phyloP scores from a whole-genome alignment of 2,888 invertebrate genomes.

The Villa cingulata region DNA sequence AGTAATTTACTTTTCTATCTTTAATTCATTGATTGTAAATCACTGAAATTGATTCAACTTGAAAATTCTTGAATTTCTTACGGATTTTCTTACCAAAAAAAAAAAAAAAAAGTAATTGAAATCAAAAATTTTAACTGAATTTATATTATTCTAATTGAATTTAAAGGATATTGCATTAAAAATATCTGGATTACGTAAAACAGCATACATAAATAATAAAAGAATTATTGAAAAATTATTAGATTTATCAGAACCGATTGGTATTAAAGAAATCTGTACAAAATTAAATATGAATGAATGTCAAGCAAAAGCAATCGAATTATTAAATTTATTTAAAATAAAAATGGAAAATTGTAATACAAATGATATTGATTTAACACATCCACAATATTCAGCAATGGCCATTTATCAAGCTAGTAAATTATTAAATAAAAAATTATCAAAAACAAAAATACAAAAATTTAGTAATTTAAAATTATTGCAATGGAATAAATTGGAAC shows the following conservation, averaged over 20 bases:
- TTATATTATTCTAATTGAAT: neutral
- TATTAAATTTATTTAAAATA: conserved; percentile 40
- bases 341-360: conserved; percentile 15
- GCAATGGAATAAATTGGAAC: conserved; percentile 47
- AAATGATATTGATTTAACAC: conserved; percentile 41
- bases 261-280: conserved; percentile 43
- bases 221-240: conserved; percentile 47
- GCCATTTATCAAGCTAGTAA: conserved; percentile 51
- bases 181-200: conserved; percentile 43
- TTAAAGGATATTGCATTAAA: conserved; percentile 44
- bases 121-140: neutral
- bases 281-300: conserved; percentile 40
- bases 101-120: neutral
- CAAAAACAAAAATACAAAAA: conserved; percentile 42
- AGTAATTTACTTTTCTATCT: too few relatives aligned
- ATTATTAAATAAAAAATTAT: conserved; percentile 43
- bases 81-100: too few relatives aligned
- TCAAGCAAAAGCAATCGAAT: conserved; percentile 39
- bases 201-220: conserved; percentile 41
- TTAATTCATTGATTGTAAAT: too few relatives aligned
- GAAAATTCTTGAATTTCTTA: too few relatives aligned
- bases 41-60: too few relatives aligned
- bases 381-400: conserved; percentile 52
- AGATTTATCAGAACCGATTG: conserved; percentile 42
- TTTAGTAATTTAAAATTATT: conserved; percentile 44